Base-by-base conservation (phyloP, 2,797 vertebrate genomes). In the Poliocrania exsul region DNA sequence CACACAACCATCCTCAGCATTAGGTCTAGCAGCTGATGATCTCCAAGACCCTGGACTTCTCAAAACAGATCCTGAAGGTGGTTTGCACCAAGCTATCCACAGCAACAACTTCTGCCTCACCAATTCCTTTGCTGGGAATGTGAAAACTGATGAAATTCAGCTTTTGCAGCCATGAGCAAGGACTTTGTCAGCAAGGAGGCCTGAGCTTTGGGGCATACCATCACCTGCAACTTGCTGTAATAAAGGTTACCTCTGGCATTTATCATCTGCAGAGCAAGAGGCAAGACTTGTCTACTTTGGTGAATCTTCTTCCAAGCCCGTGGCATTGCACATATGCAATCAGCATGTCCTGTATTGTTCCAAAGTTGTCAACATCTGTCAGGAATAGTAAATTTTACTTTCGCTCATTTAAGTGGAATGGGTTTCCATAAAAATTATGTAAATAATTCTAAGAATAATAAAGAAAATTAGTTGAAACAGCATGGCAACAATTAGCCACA, bases 401-500 rank as follows among this genome's bases (percentile, higher is more conserved):
- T 72, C 56, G 58, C 54, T 81, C 65, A n/a, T 78, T 83, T 42
- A 78, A 80, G 38, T 60, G 49, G 91, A 74, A 81, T 21, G 24
- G 10, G 24, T 38, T 90, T 83, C 61, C 50, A 40, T 54, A 9
- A 74, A 85, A 85, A 51, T 3, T 16, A 74, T 8, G 38, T 61
- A 80, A 93, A 81, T 60, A 80, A 94, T 21, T 19, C 19, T 81
- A 81, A 69, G 44, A 91, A 64, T 67, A 87, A 72, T 70, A 73
- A 84, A 92, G 56, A 81, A 77, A 94, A 81, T 54, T 5, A 56
- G 16, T 69, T 79, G 56, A 66, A 95, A 57, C 37, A 60, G 58
- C 56, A 46, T 9, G 23, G 47, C 40, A 88, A 61, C 58, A 60
- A 70, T 57, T 46, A 91, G 69, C 35, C 58, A 75, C 24, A 66